Conservation (phyloP, 2,797 vertebrate genomes). For the Notolabrus celidotus region DNA sequence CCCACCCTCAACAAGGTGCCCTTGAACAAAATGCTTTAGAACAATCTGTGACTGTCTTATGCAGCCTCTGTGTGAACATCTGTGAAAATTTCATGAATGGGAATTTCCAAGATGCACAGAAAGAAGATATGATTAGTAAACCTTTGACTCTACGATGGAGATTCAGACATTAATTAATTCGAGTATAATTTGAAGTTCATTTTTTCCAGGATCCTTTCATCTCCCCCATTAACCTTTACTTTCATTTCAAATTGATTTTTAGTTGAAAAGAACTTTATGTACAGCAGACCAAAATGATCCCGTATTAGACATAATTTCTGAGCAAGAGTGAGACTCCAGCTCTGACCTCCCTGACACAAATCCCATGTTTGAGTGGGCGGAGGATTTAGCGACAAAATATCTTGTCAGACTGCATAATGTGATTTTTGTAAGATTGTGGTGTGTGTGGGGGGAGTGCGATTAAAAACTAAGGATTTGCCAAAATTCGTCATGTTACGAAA, state of each 20-base stretch:
- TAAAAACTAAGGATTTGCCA: background rate
- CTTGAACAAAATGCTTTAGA: slow-evolving; percentile 38
- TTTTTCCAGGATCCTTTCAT: no score
- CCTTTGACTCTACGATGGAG: background rate
- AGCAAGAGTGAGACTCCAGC: background rate
- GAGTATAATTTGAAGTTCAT: no score
- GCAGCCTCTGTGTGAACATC: slow-evolving; percentile 18
- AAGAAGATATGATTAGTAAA: slow-evolving; percentile 4
- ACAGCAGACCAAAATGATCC: background rate
- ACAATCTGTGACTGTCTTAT: slow-evolving; percentile 25
- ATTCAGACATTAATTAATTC: no score
- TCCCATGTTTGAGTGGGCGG: background rate
- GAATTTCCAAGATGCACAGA: background rate
- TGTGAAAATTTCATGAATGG: slow-evolving; percentile 31
- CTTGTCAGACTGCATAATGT: background rate
- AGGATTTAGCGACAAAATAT: background rate
- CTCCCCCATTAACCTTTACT: background rate
- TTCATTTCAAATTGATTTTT: background rate
- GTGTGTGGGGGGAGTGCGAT: background rate
- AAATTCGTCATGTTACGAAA: background rate
- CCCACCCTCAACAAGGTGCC: slow-evolving; percentile 38
- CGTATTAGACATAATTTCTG: background rate
- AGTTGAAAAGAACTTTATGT: background rate
- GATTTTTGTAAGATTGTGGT: background rate
- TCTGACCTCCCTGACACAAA: background rate